Percentiles rank a stretch among this genome's conserved stretches.
phyloP scores from a whole-genome alignment of 2,797 vertebrate genomes.

The Numenius phaeopus region DNA sequence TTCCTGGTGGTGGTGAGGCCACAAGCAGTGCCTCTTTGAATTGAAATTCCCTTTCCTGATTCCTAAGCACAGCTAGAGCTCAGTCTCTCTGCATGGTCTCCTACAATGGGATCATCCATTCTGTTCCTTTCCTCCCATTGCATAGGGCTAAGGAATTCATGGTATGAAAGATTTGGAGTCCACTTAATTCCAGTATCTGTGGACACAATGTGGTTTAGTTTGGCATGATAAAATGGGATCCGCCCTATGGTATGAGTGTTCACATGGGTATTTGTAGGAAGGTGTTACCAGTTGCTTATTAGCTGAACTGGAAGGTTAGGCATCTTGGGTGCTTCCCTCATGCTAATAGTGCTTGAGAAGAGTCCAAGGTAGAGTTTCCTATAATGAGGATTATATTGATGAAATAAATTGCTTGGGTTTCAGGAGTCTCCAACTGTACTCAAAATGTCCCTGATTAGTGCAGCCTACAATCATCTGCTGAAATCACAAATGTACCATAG shows the following conservation, averaged over 20 bases:
- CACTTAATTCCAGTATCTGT: background rate
- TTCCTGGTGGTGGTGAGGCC: background rate
- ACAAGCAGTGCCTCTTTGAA: background rate
- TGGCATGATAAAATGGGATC: background rate
- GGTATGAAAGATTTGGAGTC: background rate
- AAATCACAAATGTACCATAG: background rate
- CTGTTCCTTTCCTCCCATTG: background rate
- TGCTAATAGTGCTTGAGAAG: background rate
- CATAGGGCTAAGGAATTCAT: background rate
- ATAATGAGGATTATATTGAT: background rate
- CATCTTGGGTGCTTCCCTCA: background rate
- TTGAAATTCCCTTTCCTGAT: background rate
- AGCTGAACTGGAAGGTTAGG: background rate
- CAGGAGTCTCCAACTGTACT: background rate
- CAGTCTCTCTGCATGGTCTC: background rate
- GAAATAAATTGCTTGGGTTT: background rate
- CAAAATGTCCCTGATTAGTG: background rate
- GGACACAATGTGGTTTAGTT: background rate
- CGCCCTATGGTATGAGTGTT: background rate
- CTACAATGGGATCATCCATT: background rate
- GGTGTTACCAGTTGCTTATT: background rate
- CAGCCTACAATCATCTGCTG: background rate
- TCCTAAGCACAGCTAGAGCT: background rate
- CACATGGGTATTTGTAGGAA: background rate
- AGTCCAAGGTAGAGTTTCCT: background rate